Percentiles rank a stretch among this genome's conserved stretches.
Conservation (phyloP, 2,797 vertebrate species). For the Pipistrellus pipistrellus region DNA sequence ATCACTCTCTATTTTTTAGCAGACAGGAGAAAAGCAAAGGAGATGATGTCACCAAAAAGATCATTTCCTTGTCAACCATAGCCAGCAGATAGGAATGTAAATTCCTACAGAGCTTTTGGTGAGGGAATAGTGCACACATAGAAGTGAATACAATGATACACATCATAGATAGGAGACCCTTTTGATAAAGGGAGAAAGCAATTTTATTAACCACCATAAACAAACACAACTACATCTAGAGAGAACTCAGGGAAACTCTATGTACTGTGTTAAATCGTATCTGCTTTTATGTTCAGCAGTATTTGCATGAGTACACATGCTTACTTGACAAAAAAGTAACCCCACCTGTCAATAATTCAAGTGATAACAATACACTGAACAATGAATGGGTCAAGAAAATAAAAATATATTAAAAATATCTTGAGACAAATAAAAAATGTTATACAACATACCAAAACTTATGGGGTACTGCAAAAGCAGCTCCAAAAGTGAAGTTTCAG, state of each 20-base stretch:
- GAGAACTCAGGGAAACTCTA: neutral
- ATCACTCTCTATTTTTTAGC: neutral
- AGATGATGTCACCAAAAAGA: neutral
- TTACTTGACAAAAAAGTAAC: neutral
- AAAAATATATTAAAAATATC: too few relatives aligned
- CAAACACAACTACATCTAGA: neutral
- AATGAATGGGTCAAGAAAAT: too few relatives aligned
- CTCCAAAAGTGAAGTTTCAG: neutral
- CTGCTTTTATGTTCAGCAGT: neutral
- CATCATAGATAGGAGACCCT: neutral
- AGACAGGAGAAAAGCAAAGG: neutral
- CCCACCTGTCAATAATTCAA: neutral
- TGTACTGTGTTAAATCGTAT: neutral
- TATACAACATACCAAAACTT: too few relatives aligned
- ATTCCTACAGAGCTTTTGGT: neutral
- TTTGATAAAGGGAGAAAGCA: neutral
- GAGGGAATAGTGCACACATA: neutral
- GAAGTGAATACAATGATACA: neutral
- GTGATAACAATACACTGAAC: neutral
- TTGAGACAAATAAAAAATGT: too few relatives aligned
- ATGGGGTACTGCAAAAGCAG: too few relatives aligned
- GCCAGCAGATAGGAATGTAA: neutral
- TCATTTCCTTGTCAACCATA: neutral
- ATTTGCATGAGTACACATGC: neutral
- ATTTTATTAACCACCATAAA: neutral